phyloP scores from a whole-genome alignment of 1,140 invertebrate genomes.

The Temnothorax longispinosus region DNA sequence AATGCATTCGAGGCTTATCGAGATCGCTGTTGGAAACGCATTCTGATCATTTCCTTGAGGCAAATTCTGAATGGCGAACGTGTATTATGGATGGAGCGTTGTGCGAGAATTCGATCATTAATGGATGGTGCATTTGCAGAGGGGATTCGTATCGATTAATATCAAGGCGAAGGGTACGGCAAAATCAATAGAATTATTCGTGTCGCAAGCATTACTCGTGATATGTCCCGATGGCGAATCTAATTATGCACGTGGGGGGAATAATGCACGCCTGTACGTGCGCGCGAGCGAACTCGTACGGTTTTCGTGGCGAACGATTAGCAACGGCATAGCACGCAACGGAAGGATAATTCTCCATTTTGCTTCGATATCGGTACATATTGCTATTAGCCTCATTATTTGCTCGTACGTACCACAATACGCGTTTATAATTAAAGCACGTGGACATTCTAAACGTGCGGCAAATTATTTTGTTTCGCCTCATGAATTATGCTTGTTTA shows the following conservation, averaged over 20 bases:
- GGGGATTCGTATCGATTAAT: conserved; percentile 77
- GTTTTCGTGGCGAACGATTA: conserved; percentile 54
- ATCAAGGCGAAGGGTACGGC: conserved; percentile 64
- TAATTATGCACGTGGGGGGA: conserved; percentile 67
- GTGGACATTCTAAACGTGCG: not conserved
- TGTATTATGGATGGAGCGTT: not conserved
- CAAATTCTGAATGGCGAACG: conserved; percentile 11
- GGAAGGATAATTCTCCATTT: conserved; percentile 35
- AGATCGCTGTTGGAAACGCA: not conserved
- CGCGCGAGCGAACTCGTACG: conserved; percentile 45
- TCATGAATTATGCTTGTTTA: conserved; percentile 8
- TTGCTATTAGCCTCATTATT: conserved; percentile 24
- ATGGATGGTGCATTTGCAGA: conserved; percentile 73
- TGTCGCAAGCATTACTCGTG: conserved; percentile 72
- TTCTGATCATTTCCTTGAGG: conserved; percentile 7
- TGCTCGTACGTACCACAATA: not conserved
- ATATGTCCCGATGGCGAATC: conserved; percentile 70
- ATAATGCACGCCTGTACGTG: conserved; percentile 52
- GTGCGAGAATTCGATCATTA: conserved; percentile 66
- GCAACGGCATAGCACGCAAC: not conserved
- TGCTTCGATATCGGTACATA: conserved; percentile 4
- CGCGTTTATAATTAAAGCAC: not conserved
- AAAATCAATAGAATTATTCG: conserved; percentile 79
- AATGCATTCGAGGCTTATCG: not conserved
- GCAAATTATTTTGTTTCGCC: conserved; percentile 9